These are phyloP conservation scores for Amiota communis DNA, from an alignment of 2,888 invertebrate species.

Conservation along the genomic window DNA sequence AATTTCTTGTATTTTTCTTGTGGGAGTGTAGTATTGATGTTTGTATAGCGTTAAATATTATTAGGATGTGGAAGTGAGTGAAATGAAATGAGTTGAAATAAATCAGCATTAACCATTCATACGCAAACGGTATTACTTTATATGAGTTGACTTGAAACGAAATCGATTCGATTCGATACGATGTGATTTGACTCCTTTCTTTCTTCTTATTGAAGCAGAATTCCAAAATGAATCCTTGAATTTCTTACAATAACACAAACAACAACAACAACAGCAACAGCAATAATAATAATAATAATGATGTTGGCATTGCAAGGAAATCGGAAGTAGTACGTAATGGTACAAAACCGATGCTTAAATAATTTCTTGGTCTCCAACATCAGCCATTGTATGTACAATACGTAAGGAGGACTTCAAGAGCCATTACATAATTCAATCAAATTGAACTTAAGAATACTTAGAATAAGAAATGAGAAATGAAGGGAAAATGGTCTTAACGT, in stretches of 20 bases:
- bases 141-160: too few relatives aligned
- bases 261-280: neutral
- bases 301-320: neutral
- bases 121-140: too few relatives aligned
- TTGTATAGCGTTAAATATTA: too few relatives aligned
- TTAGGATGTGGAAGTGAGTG: too few relatives aligned
- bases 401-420: neutral
- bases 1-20: too few relatives aligned
- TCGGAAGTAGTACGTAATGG: neutral
- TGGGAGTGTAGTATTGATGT: too few relatives aligned
- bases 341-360: neutral
- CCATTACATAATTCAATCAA: slow-evolving; percentile 21
- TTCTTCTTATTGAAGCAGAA: too few relatives aligned
- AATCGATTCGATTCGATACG: too few relatives aligned
- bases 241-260: neutral
- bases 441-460: slow-evolving; percentile 1
- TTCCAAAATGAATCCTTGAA: too few relatives aligned
- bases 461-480: neutral
- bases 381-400: neutral
- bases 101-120: too few relatives aligned
- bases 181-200: too few relatives aligned
- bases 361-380: neutral
- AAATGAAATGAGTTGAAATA: too few relatives aligned
- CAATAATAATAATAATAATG: neutral
- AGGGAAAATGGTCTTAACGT: neutral